A percentile compares a stretch with the other conserved stretches of the same genome.
These are phyloP conservation scores for Adelognathus sp. DNA, from an alignment of 2,888 invertebrate genomes.

Conservation along the genomic window DNA sequence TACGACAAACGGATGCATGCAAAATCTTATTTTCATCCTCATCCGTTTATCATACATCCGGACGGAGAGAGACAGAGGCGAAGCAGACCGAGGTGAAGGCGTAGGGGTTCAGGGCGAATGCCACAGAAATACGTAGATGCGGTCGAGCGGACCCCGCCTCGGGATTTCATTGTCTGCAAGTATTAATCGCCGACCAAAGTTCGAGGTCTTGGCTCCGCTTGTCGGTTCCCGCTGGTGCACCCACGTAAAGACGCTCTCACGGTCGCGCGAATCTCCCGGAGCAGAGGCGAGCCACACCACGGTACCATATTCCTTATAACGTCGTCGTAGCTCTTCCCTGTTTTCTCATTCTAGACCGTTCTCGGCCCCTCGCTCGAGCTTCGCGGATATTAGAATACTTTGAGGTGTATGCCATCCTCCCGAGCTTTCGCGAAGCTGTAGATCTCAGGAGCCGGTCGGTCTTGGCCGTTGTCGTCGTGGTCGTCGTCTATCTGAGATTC, in stretches of 20 bases:
- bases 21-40: neutral
- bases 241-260: conserved; percentile 29
- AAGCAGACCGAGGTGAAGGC: neutral
- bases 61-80: neutral
- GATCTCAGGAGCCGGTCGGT: conserved; percentile 18
- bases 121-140: conserved; percentile 68
- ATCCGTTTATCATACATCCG: neutral
- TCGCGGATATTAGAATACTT: conserved; percentile 57
- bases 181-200: conserved; percentile 75
- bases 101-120: conserved; percentile 52
- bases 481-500: conserved; percentile 38
- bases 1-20: neutral
- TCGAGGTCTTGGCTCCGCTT: conserved; percentile 55
- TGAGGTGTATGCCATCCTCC: conserved; percentile 30
- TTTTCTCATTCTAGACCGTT: conserved; percentile 8
- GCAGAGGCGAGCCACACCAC: conserved; percentile 15
- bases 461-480: too few relatives aligned
- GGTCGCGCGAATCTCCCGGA: conserved; percentile 38
- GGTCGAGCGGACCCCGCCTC: conserved; percentile 22
- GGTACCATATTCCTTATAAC: conserved; percentile 41
- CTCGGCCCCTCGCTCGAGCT: conserved; percentile 24
- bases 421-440: conserved; percentile 2
- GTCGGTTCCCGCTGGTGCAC: conserved; percentile 44
- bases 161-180: conserved; percentile 74
- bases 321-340: conserved; percentile 39